Conservation (phyloP, 2,113 vertebrate genomes). For the Enhydra lutris region DNA sequence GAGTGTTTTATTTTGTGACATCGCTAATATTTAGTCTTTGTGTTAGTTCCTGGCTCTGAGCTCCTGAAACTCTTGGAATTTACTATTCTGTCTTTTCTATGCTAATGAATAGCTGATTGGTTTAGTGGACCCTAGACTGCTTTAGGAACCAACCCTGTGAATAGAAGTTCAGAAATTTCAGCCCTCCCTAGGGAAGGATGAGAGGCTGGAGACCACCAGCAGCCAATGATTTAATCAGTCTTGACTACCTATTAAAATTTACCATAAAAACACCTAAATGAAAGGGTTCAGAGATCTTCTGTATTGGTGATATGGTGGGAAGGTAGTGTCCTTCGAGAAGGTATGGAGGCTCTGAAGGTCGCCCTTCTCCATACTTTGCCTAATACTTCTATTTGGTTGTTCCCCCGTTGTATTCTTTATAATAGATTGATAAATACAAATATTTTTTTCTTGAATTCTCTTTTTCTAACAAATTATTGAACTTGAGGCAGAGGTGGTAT, state of each 20-base stretch:
- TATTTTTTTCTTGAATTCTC: not conserved
- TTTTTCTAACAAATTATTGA: not conserved
- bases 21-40: not conserved
- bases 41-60: not conserved
- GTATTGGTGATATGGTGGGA: not conserved
- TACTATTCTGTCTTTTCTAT: not conserved
- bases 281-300: not conserved
- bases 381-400: not conserved
- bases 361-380: not conserved
- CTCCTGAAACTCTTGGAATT: not conserved
- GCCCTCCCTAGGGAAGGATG: not conserved
- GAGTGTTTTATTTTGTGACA: not conserved
- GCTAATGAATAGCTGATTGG: not conserved
- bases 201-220: not conserved
- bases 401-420: not conserved
- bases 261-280: not conserved
- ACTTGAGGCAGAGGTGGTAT: not conserved
- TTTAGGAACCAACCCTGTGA: not conserved
- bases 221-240: not conserved
- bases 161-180: not conserved
- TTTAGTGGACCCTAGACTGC: not conserved
- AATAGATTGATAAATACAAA: not conserved
- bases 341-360: not conserved
- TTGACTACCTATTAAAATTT: not conserved
- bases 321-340: not conserved